These are phyloP conservation scores for Drosophila santomea DNA, from an alignment of 1,140 invertebrate species.

Conservation along the genomic window DNA sequence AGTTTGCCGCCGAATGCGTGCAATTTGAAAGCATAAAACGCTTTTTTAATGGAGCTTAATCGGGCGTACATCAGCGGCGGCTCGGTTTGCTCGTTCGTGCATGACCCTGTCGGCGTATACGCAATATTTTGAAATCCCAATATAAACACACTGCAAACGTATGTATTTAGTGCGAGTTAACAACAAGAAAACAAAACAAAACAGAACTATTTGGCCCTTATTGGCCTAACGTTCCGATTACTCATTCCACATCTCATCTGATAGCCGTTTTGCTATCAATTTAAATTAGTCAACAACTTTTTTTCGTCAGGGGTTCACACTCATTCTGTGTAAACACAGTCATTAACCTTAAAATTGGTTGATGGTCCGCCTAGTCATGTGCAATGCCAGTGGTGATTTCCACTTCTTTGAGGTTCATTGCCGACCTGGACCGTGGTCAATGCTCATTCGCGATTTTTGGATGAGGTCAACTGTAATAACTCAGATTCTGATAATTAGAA, in stretches of 20 bases:
- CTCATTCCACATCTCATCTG: constrained; percentile 19
- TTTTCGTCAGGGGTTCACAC: constrained; percentile 48
- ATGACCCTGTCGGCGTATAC: constrained; percentile 59
- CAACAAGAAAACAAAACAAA: constrained; percentile 13
- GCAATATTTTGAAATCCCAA: constrained; percentile 49
- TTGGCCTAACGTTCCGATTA: constrained; percentile 5
- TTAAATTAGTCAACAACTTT: constrained; percentile 34
- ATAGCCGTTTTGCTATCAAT: constrained; percentile 41
- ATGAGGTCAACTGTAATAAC: constrained; percentile 68
- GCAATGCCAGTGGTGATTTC: constrained; percentile 25
- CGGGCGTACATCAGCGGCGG: constrained; percentile 48
- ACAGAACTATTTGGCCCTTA: constrained; percentile 5
- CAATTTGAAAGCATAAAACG: constrained; percentile 43
- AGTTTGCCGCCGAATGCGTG: constrained; percentile 3
- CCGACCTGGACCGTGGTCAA: constrained; percentile 60
- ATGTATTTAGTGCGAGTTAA: constrained; percentile 6
- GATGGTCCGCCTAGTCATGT: constrained; percentile 49
- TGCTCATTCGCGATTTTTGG: constrained; percentile 73
- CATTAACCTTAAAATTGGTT: constrained; percentile 73
- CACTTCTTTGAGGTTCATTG: constrained; percentile 67
- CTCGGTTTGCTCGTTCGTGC: constrained; percentile 67
- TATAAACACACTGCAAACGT: constrained; percentile 14
- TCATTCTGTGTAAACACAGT: constrained; percentile 56
- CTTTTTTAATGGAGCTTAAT: constrained; percentile 76
- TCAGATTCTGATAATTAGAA: constrained; percentile 45